A percentile compares a stretch with the other conserved stretches of the same genome.
Evolutionary conservation across 1,140 invertebrate genomes (phyloP).

Genomic region (Drosophila equinoxialis): DNA sequence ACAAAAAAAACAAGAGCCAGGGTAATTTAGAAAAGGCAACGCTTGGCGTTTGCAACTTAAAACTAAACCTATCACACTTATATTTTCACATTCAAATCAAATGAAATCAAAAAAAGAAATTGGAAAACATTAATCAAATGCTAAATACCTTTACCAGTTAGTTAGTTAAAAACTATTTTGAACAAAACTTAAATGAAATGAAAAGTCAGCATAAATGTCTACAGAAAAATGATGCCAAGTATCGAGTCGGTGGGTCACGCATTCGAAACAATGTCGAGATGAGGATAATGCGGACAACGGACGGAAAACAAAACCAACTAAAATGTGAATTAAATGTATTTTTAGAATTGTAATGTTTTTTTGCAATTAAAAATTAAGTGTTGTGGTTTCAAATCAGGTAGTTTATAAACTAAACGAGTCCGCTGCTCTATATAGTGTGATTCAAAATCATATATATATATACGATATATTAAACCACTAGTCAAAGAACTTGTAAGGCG

Average conservation of each 20-base stretch:
- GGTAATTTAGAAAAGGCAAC: not conserved
- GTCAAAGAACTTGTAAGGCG: constrained; percentile 51
- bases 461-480: constrained; percentile 54
- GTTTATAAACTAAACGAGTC: constrained; percentile 48
- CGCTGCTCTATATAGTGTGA: constrained; percentile 9
- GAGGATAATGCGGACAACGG: not conserved
- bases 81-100: constrained; percentile 9
- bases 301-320: constrained; percentile 40
- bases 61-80: not conserved
- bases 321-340: constrained; percentile 74
- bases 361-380: constrained; percentile 60
- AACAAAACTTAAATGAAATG: constrained; percentile 45
- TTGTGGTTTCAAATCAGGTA: constrained; percentile 77
- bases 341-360: constrained; percentile 69
- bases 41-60: not conserved
- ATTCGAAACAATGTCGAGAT: not conserved
- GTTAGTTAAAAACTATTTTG: constrained; percentile 36
- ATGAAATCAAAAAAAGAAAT: not conserved
- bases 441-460: constrained; percentile 10
- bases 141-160: constrained; percentile 23
- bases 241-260: not conserved
- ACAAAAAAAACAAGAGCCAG: not conserved
- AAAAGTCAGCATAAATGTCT: constrained; percentile 60
- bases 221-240: constrained; percentile 22
- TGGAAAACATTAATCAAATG: constrained; percentile 2